These are phyloP conservation scores for Koerneria pararmatus DNA, from an alignment of 2,888 invertebrate species.

Conservation along the genomic window DNA sequence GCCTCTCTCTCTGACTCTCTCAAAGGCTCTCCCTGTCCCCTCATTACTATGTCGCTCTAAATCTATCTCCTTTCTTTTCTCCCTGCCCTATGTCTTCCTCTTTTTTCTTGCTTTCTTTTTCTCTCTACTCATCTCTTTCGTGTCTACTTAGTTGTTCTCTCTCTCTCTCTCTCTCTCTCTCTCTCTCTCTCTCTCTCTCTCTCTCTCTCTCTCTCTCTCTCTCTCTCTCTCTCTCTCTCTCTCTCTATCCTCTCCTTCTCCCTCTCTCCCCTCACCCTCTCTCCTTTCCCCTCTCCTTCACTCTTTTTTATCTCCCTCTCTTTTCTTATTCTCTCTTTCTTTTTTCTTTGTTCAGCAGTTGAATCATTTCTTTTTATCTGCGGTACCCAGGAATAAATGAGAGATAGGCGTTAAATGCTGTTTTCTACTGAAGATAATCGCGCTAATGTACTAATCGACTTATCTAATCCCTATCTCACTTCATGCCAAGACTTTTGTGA, in stretches of 20 bases:
- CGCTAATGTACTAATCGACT: constrained; percentile 12
- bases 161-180: constrained; percentile 11
- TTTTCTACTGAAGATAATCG: constrained; percentile 3
- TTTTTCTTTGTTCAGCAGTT: no score
- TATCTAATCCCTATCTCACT: no score
- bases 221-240: not conserved
- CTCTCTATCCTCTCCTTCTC: not conserved
- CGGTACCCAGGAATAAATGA: no score
- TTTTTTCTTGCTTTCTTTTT: constrained; percentile 1
- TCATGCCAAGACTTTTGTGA: no score
- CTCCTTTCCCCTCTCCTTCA: constrained; percentile 6
- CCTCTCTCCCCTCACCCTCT: constrained; percentile 1
- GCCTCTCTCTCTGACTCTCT: not conserved
- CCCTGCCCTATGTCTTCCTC: not conserved
- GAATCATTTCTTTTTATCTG: no score
- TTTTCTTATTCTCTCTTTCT: not conserved
- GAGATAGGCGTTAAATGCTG: no score
- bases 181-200: constrained; percentile 12
- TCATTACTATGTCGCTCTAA: not conserved
- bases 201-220: not conserved
- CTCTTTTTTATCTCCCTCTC: not conserved
- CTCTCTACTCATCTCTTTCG: constrained; percentile 8
- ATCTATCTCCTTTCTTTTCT: not conserved
- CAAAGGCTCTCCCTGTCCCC: no score
- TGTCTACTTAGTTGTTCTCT: not conserved